Conservation (phyloP, 2,113 vertebrate species). For the Phrynocephalus versicolor region DNA sequence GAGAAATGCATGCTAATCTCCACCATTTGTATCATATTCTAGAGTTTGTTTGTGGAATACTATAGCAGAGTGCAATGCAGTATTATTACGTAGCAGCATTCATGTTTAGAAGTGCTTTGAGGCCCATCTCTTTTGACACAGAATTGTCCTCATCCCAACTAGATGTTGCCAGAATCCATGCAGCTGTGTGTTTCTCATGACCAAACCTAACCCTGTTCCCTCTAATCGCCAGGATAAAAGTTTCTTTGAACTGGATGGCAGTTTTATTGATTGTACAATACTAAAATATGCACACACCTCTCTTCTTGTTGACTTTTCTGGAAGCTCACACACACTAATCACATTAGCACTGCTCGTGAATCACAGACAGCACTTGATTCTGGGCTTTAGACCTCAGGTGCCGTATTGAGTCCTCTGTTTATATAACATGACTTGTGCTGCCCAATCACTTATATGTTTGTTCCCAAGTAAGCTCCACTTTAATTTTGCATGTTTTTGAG, state of each 20-base stretch:
- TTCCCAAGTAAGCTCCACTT: neutral
- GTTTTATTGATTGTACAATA: constrained; percentile 27
- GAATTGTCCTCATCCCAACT: neutral
- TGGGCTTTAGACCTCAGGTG: neutral
- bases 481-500: neutral
- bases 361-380: neutral
- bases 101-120: neutral
- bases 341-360: neutral
- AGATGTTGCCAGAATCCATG: constrained; percentile 10
- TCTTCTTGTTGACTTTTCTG: constrained; percentile 20
- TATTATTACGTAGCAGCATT: constrained; percentile 21
- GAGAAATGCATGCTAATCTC: no score
- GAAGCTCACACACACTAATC: neutral
- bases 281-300: neutral
- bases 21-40: neutral
- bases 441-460: neutral
- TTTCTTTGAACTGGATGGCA: constrained; percentile 34
- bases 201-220: constrained; percentile 3
- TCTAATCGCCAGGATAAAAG: constrained; percentile 40
- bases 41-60: neutral
- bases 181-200: constrained; percentile 61
- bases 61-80: neutral
- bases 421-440: neutral
- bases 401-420: neutral
- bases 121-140: neutral